Conservation (phyloP, 2,797 vertebrate genomes). For the Octomys mimax region DNA sequence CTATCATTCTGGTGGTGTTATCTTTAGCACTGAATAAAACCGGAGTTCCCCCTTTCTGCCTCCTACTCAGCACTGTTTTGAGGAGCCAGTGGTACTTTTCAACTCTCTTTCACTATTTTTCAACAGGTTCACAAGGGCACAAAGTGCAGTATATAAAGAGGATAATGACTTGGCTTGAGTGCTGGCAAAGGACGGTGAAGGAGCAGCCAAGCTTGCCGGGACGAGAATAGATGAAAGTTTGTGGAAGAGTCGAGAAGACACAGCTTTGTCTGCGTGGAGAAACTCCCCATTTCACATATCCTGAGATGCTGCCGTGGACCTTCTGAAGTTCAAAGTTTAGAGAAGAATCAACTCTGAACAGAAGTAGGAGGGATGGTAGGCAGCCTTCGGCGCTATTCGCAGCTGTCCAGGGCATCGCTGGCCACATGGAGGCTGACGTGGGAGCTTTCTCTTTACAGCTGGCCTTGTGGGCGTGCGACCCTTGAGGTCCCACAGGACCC, state of each 20-base stretch:
- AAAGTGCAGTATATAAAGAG: slow-evolving; percentile 96
- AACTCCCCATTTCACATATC: slow-evolving; percentile 85
- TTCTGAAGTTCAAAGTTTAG: slow-evolving; percentile 73
- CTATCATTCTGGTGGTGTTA: slow-evolving; percentile 99
- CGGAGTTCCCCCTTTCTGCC: slow-evolving; percentile 94
- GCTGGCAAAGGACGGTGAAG: slow-evolving; percentile 90
- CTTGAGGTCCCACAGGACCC: neutral
- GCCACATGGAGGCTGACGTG: neutral
- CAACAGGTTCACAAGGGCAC: slow-evolving; percentile 97
- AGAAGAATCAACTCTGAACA: slow-evolving; percentile 58
- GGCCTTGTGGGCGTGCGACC: neutral
- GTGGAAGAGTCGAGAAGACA: slow-evolving; percentile 85
- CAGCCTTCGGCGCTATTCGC: rapidly evolving
- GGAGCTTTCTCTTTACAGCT: neutral
- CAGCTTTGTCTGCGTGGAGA: slow-evolving; percentile 84
- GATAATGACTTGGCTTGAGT: slow-evolving; percentile 93
- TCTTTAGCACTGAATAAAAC: slow-evolving; percentile 97
- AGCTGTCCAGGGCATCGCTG: neutral
- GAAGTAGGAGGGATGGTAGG: neutral
- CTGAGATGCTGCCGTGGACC: slow-evolving; percentile 19
- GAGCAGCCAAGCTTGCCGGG: slow-evolving; percentile 91
- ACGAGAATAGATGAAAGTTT: slow-evolving; percentile 91
- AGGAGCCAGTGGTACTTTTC: slow-evolving; percentile 94
- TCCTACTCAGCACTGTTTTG: slow-evolving; percentile 94
- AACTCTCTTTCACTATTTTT: slow-evolving; percentile 94